phyloP scores from a whole-genome alignment of 2,797 vertebrate species.

The Urosaurus nigricauda region DNA sequence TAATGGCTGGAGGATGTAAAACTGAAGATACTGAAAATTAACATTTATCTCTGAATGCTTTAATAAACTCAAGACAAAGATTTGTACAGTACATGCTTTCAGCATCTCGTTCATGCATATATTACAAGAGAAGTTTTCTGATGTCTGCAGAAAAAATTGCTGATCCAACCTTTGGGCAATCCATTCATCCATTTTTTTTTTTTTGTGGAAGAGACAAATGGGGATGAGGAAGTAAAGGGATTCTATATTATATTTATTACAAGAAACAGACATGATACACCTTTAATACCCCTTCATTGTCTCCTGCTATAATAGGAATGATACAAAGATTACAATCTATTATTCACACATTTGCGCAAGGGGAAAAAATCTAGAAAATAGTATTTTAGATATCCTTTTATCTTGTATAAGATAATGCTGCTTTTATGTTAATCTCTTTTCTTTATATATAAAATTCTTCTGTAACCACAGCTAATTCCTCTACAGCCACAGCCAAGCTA shows the following conservation, averaged over 20 bases:
- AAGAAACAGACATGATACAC: neutral
- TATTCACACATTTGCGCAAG: constrained; percentile 9
- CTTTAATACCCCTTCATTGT: neutral
- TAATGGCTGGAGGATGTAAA: constrained; percentile 42
- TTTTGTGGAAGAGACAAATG: neutral
- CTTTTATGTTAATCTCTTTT: constrained; percentile 27
- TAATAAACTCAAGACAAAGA: constrained; percentile 26
- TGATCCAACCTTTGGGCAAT: constrained; percentile 17
- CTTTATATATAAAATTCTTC: constrained; percentile 33
- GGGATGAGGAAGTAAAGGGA: neutral
- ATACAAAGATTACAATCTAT: neutral
- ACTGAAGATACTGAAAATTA: constrained; percentile 50
- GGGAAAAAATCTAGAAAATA: constrained; percentile 24
- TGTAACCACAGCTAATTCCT: neutral
- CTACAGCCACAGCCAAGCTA: constrained; percentile 16
- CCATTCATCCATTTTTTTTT: neutral
- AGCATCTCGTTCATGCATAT: fast-evolving
- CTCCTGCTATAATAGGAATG: neutral
- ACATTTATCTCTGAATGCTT: constrained; percentile 39
- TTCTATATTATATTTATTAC: neutral
- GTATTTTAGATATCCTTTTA: neutral
- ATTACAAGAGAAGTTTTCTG: constrained; percentile 22
- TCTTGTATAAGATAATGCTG: constrained; percentile 2
- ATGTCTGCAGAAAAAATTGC: constrained; percentile 35
- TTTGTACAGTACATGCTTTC: constrained; percentile 16